phyloP scores from a whole-genome alignment of 2,888 invertebrate genomes.

The Scaptomyza cyrtandrae region DNA sequence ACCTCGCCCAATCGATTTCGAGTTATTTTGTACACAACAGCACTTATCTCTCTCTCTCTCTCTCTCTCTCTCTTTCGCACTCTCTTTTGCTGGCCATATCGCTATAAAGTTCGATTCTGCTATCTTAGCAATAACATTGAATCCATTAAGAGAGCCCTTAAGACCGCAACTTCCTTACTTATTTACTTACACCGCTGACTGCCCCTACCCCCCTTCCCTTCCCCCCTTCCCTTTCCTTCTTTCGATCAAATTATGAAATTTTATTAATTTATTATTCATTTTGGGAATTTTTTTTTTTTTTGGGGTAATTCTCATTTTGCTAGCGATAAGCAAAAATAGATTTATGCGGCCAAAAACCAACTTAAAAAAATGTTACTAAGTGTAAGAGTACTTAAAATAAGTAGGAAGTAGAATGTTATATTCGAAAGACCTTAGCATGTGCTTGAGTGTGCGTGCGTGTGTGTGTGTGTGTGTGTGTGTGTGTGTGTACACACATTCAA shows the following conservation, averaged over 20 bases:
- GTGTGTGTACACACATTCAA: neutral
- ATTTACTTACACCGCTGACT: neutral
- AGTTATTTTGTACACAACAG: constrained; percentile 22
- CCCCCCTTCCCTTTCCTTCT: too few relatives aligned
- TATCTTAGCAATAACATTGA: constrained; percentile 27
- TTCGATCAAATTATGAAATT: neutral
- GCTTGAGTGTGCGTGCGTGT: neutral
- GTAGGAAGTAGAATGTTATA: constrained; percentile 14
- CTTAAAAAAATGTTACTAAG: neutral
- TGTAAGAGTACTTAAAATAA: neutral
- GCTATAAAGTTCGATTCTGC: neutral
- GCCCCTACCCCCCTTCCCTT: accelerated
- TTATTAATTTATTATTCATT: neutral
- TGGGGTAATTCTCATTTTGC: neutral
- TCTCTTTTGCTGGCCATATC: neutral
- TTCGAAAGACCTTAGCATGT: constrained; percentile 7
- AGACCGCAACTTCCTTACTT: neutral
- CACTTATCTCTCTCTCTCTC: constrained; percentile 1
- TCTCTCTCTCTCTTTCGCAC: too few relatives aligned
- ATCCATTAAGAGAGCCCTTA: constrained; percentile 19
- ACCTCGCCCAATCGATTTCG: constrained; percentile 33
- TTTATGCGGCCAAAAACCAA: neutral
- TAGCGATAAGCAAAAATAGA: neutral
- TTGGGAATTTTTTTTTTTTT: neutral
- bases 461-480: neutral